These are phyloP conservation scores for Acronicta leporina DNA, from an alignment of 2,888 invertebrate species.

Conservation along the genomic window DNA sequence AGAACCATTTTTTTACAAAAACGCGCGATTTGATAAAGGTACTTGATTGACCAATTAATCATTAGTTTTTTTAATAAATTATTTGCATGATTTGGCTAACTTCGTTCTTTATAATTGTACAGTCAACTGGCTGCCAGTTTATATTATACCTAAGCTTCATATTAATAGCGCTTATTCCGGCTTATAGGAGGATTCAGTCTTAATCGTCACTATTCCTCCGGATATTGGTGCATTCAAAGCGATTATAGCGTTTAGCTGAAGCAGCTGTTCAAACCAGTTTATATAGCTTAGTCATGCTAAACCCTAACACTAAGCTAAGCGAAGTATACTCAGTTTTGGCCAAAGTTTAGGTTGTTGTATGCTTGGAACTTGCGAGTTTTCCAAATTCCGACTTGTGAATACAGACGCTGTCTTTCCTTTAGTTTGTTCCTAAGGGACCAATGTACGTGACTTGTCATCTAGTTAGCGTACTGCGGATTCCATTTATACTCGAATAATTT, in stretches of 20 bases:
- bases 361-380: constrained; percentile 42
- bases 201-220: background rate
- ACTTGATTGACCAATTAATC: no score
- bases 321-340: constrained; percentile 37
- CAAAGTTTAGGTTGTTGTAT: constrained; percentile 47
- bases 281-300: constrained; percentile 33
- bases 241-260: constrained; percentile 10
- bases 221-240: constrained; percentile 3
- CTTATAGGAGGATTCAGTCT: background rate
- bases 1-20: no score
- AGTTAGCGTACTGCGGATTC: constrained; percentile 42
- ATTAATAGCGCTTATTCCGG: background rate
- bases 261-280: constrained; percentile 17
- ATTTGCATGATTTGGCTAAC: constrained; percentile 1
- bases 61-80: constrained; percentile 1
- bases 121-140: background rate
- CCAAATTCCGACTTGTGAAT: constrained; percentile 42
- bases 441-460: constrained; percentile 54
- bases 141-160: no score
- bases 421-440: constrained; percentile 36
- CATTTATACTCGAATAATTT: constrained; percentile 40
- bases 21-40: no score
- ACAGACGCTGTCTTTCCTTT: constrained; percentile 33
- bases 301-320: constrained; percentile 28
- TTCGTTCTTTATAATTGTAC: background rate